phyloP scores from a whole-genome alignment of 2,797 vertebrate genomes.

The Hemibagrus guttatus region DNA sequence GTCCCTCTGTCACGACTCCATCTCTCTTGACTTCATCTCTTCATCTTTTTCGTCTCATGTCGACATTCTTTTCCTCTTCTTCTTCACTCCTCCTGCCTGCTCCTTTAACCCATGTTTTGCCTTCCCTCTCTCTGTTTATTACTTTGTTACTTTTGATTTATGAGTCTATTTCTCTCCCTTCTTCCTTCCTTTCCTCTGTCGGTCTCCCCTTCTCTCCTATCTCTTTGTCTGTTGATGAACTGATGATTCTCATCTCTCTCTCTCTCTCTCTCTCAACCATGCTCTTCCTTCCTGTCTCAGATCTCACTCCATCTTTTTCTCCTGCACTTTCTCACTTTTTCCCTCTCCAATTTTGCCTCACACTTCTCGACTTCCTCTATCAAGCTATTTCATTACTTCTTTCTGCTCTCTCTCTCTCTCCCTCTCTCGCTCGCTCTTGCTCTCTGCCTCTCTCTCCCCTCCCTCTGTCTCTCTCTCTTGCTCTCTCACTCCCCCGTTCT shows the following conservation, averaged over 20 bases:
- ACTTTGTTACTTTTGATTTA: constrained; percentile 6
- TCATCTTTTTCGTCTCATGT: background rate
- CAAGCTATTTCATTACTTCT: background rate
- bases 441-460: background rate
- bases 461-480: background rate
- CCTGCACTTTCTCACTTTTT: background rate
- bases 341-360: background rate
- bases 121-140: background rate
- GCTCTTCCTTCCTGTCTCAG: no score
- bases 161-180: background rate
- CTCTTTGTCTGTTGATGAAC: no score
- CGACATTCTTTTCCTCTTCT: background rate
- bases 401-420: background rate
- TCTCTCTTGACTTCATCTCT: background rate
- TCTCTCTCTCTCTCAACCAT: no score
- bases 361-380: background rate
- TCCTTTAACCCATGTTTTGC: background rate
- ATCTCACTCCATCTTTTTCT: no score
- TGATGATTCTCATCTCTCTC: no score
- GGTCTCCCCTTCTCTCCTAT: background rate
- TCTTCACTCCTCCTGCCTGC: no score
- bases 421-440: background rate
- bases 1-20: background rate
- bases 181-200: background rate
- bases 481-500: background rate